These are phyloP conservation scores for Ailurus styani DNA, from an alignment of 2,113 vertebrate genomes.

Conservation along the genomic window DNA sequence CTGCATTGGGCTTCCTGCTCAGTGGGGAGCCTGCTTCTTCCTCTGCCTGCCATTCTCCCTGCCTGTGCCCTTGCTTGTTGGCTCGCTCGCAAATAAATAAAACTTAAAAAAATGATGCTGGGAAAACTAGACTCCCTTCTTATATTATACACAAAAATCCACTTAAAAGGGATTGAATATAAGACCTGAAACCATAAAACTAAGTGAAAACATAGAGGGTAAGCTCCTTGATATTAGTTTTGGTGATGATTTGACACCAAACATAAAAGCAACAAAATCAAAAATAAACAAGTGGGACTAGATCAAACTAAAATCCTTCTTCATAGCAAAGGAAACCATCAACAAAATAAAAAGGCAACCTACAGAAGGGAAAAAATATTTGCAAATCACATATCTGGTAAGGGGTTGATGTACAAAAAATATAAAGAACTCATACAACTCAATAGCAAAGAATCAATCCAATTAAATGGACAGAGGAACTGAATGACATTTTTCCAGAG, in stretches of 20 bases:
- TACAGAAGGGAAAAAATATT: background rate
- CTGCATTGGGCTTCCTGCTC: fast-evolving
- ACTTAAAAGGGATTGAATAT: background rate
- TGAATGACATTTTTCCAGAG: background rate
- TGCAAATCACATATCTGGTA: background rate
- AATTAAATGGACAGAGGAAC: background rate
- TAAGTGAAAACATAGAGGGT: background rate
- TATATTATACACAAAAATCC: background rate
- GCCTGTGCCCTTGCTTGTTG: background rate
- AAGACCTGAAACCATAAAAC: background rate
- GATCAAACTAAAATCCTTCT: background rate
- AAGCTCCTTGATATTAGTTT: background rate
- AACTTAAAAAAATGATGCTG: background rate
- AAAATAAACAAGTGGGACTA: background rate
- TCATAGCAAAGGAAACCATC: background rate
- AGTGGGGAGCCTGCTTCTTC: background rate
- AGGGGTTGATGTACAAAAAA: background rate
- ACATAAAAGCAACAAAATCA: background rate
- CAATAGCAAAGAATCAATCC: background rate
- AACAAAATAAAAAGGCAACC: background rate
- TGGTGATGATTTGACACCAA: background rate
- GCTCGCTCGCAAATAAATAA: no score
- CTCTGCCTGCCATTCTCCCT: background rate
- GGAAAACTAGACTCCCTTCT: background rate
- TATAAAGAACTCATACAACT: background rate